phyloP scores from a whole-genome alignment of 2,888 invertebrate genomes.

The Carcina quercana region DNA sequence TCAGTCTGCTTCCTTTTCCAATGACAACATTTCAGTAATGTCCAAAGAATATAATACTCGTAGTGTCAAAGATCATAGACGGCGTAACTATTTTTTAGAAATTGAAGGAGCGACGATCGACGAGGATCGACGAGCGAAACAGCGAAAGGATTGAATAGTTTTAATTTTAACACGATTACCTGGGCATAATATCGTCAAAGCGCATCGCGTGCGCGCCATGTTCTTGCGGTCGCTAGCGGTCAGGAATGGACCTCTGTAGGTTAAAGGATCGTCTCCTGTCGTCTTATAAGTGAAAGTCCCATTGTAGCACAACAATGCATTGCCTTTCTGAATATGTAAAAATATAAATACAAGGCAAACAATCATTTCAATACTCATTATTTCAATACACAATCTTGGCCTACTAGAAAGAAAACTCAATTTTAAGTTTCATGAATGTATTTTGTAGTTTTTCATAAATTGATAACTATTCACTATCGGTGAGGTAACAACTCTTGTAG shows the following conservation, averaged over 20 bases:
- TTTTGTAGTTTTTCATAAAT: conserved; percentile 65
- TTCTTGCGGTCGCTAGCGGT: conserved; percentile 16
- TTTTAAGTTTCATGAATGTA: conserved; percentile 59
- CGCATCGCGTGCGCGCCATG: conserved; percentile 36
- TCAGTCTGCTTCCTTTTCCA: too few species aligned
- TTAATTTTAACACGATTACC: too few species aligned
- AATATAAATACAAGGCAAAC: not conserved
- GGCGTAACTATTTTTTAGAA: too few species aligned
- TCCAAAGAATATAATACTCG: too few species aligned
- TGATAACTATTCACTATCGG: conserved; percentile 69
- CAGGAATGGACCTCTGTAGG: conserved; percentile 24
- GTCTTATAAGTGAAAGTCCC: conserved; percentile 39
- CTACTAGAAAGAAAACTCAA: conserved; percentile 18
- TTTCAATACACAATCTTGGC: conserved; percentile 10
- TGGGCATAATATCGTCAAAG: conserved; percentile 29
- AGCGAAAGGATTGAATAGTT: too few species aligned
- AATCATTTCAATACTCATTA: not conserved
- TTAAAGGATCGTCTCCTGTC: conserved; percentile 49
- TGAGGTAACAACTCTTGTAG: conserved; percentile 70
- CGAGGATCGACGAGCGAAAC: too few species aligned
- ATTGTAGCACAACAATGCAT: conserved; percentile 48
- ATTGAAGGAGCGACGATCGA: too few species aligned
- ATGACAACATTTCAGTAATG: too few species aligned
- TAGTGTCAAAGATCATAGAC: too few species aligned
- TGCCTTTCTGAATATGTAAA: conserved; percentile 14